Evolutionary conservation across 1,140 invertebrate genomes (phyloP).

Genomic region (Aradophagus sp.): DNA sequence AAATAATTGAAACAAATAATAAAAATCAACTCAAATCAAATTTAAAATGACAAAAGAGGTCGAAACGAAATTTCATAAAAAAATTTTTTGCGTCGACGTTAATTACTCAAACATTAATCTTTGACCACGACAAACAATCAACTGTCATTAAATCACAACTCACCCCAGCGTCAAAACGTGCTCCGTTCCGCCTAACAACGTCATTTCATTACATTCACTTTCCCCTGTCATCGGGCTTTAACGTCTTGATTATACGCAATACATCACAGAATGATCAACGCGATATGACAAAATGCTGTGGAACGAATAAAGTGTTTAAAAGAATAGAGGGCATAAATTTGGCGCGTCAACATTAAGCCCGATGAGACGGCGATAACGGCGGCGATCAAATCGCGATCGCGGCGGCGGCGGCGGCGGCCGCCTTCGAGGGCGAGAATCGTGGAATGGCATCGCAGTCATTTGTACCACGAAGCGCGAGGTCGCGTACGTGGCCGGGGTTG

Average conservation of each 20-base stretch:
- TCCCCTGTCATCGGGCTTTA: slow-evolving; percentile 1
- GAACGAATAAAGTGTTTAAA: slow-evolving; percentile 26
- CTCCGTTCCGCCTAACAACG: no score
- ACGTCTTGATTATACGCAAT: slow-evolving; percentile 11
- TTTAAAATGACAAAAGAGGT: no score
- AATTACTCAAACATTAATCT: no score
- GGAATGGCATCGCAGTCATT: slow-evolving; percentile 67
- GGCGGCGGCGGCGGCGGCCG: slow-evolving; percentile 2
- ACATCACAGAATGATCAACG: slow-evolving; percentile 27
- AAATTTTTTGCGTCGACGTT: no score
- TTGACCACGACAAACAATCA: no score
- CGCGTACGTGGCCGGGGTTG: slow-evolving; percentile 65
- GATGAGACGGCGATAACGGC: slow-evolving; percentile 49
- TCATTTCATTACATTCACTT: neutral
- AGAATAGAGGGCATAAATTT: slow-evolving; percentile 40
- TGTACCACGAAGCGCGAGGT: slow-evolving; percentile 72
- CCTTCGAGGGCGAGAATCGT: slow-evolving; percentile 52
- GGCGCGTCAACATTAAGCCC: slow-evolving; percentile 48
- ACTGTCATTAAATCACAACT: no score
- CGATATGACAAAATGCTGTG: slow-evolving; percentile 30
- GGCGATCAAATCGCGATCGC: slow-evolving; percentile 57
- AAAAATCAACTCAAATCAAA: no score
- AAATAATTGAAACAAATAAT: no score
- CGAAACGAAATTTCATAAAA: no score
- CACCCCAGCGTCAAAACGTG: no score